Base-by-base conservation (phyloP, 2,113 vertebrate genomes). In the Lampris megalopsis region DNA sequence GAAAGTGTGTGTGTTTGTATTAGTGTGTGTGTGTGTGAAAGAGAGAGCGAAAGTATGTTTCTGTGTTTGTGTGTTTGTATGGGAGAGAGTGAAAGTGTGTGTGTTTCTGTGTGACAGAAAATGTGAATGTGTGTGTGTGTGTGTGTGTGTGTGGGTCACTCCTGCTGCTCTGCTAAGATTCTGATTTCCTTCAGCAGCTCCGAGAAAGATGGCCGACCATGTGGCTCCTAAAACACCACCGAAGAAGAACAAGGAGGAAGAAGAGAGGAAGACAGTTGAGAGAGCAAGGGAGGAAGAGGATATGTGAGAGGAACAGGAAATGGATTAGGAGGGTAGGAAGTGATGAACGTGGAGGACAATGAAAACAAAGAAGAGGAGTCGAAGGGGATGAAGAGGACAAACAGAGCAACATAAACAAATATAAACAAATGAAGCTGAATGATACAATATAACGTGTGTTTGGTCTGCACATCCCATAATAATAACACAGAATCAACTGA, bases 121-220 rank as follows among this genome's bases (percentile, higher is more conserved):
- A 24, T 61, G 2, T 42, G 11, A 8, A 8, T 1, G 1, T 72
- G 24, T 56, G 35, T n/a, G 48, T 75, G 71, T 10, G 48, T 5
- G 8, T 24, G 4, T 7, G 5, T 63, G 0, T 71, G 2, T 52
- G 41, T 67, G 6, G 9, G 5, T 73, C 68, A 87, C 7, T 85
- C 82, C 11, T 71, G 65, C 40, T 73, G 86, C 74, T 96, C 93
- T 9, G 89, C 91, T 40, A 95, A 83, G 68, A 91, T 87, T 69
- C 83, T 88, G 82, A 97, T 95, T 0, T 83, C 84, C 42, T 82
- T 86, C 69, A 92, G 84, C 40, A 98, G 85, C 43, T 95, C 92
- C 0, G 91, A 90, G 87, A 98, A 98, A 3, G 91, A 49, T 0
- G 96, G 96, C 13, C 96, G 94, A 63, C 93, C 91, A 72, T 92